phyloP scores from a whole-genome alignment of 1,140 invertebrate genomes.

The Anoplolepis gracilipes region DNA sequence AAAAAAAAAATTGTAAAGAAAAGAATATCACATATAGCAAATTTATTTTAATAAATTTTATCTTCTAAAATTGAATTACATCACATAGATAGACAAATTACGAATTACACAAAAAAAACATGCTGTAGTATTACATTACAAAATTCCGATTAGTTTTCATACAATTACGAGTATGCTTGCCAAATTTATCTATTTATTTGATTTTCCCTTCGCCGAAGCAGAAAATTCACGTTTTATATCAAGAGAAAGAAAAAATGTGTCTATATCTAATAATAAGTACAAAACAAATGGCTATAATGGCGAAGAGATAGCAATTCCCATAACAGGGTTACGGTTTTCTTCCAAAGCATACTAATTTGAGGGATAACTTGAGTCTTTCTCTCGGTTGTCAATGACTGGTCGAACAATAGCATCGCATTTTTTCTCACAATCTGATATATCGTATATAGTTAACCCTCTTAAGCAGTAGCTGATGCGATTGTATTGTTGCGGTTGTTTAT shows the following conservation, averaged over 20 bases:
- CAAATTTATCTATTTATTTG: neutral
- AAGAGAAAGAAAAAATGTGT: conserved; percentile 28
- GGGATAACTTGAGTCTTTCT: conserved; percentile 30
- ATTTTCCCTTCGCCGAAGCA: neutral
- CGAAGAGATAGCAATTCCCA: conserved; percentile 34
- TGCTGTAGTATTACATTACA: neutral
- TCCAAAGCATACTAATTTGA: conserved; percentile 9
- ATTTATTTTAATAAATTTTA: neutral
- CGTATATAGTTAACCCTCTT: conserved; percentile 38
- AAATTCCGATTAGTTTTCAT: neutral
- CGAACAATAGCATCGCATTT: neutral
- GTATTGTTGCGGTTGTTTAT: neutral
- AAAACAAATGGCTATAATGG: conserved; percentile 27
- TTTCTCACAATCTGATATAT: conserved; percentile 45
- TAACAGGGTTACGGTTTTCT: conserved; percentile 48
- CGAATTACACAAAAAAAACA: neutral
- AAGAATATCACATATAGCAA: neutral
- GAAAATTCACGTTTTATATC: neutral
- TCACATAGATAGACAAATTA: neutral
- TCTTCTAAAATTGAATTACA: neutral
- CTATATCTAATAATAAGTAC: neutral
- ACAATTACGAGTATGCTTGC: neutral
- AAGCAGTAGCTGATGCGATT: neutral
- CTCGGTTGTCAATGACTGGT: conserved; percentile 1
- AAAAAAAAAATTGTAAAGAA: neutral